phyloP scores from a whole-genome alignment of 2,888 invertebrate species.

The Hypolimnas misippus region DNA sequence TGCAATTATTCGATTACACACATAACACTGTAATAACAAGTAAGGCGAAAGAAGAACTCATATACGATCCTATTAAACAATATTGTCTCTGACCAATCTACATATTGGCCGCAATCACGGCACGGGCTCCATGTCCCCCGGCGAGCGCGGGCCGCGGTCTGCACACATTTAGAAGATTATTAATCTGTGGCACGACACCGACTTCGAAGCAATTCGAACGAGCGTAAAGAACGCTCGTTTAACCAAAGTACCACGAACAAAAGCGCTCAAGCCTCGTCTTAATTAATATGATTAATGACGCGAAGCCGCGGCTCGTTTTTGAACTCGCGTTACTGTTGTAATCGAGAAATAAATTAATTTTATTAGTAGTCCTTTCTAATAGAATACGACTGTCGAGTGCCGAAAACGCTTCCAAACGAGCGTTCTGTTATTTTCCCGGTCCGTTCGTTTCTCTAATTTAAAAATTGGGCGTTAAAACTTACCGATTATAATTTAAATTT shows the following conservation, averaged over 20 bases:
- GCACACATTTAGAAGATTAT: slow-evolving; percentile 47
- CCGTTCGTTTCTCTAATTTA: slow-evolving; percentile 75
- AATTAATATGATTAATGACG: slow-evolving; percentile 83
- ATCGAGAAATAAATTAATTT: slow-evolving; percentile 83
- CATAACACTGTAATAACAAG: slow-evolving; percentile 63
- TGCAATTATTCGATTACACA: slow-evolving; percentile 67
- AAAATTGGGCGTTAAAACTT: slow-evolving; percentile 78
- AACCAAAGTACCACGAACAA: slow-evolving; percentile 75
- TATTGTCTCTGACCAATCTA: slow-evolving; percentile 66
- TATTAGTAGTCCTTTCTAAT: slow-evolving; percentile 80
- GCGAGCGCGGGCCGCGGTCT: slow-evolving; percentile 38
- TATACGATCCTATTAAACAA: slow-evolving; percentile 54
- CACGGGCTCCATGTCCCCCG: slow-evolving; percentile 42
- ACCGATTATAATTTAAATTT: slow-evolving; percentile 79
- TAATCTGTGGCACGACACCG: slow-evolving; percentile 57
- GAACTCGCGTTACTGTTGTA: slow-evolving; percentile 77
- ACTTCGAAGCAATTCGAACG: slow-evolving; percentile 57
- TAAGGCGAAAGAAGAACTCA: slow-evolving; percentile 51
- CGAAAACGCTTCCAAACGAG: slow-evolving; percentile 59
- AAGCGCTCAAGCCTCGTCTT: slow-evolving; percentile 78
- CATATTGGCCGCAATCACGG: slow-evolving; percentile 36
- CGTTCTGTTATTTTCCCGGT: slow-evolving; percentile 60
- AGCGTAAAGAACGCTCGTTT: slow-evolving; percentile 61
- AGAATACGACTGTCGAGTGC: slow-evolving; percentile 65
- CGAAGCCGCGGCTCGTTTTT: slow-evolving; percentile 72